phyloP scores from a whole-genome alignment of 1,140 invertebrate species.

The Philotrypesis tridentata region DNA sequence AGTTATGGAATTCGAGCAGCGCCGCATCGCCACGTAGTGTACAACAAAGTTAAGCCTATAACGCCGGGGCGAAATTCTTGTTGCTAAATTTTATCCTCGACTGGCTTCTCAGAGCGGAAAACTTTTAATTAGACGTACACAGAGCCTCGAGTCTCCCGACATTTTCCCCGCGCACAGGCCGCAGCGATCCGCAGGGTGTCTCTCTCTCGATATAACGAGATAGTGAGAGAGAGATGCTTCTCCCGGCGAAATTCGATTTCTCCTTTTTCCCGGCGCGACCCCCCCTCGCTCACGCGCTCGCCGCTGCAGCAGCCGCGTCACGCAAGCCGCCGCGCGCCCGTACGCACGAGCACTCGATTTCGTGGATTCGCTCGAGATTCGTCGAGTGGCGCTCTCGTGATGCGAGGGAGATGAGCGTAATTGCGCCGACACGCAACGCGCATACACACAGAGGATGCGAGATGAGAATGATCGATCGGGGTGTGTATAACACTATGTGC shows the following conservation, averaged over 20 bases:
- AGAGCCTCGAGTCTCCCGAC: too few relatives aligned
- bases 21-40: too few relatives aligned
- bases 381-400: background rate
- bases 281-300: background rate
- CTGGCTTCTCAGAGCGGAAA: too few relatives aligned
- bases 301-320: background rate
- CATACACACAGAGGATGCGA: background rate
- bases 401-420: slow-evolving; percentile 31
- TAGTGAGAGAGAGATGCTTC: too few relatives aligned
- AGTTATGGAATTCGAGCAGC: too few relatives aligned
- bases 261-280: background rate
- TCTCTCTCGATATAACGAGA: slow-evolving; percentile 7
- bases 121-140: background rate
- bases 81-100: background rate
- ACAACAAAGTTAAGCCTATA: too few relatives aligned
- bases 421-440: slow-evolving; percentile 47
- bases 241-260: slow-evolving; percentile 5
- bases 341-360: slow-evolving; percentile 40
- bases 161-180: too few relatives aligned
- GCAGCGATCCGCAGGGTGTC: too few relatives aligned
- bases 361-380: slow-evolving; percentile 40
- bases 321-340: background rate
- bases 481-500: too few relatives aligned
- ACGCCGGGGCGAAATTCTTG: background rate
- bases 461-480: too few relatives aligned